Evolutionary conservation across 1,140 invertebrate species (phyloP), one percentile per base, ranked within the genome.

Genomic region (Venustaconcha ellipsiformis): DNA sequence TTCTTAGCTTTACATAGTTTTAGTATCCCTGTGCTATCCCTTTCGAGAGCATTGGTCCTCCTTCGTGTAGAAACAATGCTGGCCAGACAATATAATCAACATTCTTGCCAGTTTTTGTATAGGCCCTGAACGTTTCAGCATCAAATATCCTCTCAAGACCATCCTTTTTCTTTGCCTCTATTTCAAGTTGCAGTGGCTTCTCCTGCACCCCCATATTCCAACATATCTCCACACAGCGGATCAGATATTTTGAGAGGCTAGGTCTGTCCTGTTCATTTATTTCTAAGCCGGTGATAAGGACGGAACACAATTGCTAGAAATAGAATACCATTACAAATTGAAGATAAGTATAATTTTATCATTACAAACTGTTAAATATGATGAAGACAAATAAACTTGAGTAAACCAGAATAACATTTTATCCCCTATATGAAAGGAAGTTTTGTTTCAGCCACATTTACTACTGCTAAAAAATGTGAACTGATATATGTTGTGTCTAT

Each of bases 41-140:
- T 72, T 80, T 80, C 4, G 56, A 48, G 8, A 80, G 62, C 30
- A 75, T 48, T 5, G 79, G 69, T 18, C 79, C 79, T 56, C 67
- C 62, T 68, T 80, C 69, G 57, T 80, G 75, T 59, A 80, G 59
- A 37, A 72, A 80, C 26, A 80, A 62, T 0, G 69, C 59, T 48
- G 79, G 79, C 75, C 79, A 80, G 14, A 80, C 79, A 1, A 76
- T 48, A 70, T 68, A 80, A 60, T 74, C 68, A 26, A 80, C 59
- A 20, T 48, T 17, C 11, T 80, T 68, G 37, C 79, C 79, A 18
- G 48, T 30, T 64, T 80, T 80, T 17, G 79, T 80, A 59, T 78
- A 80, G 14, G 79, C 63, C 18, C 71, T 66, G 23, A 76, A 70
- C 2, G 26, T 58, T 14, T 78, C 59, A 14, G 30, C 68, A 57